phyloP scores from a whole-genome alignment of 2,888 invertebrate species.

The Cotesia congregata region DNA sequence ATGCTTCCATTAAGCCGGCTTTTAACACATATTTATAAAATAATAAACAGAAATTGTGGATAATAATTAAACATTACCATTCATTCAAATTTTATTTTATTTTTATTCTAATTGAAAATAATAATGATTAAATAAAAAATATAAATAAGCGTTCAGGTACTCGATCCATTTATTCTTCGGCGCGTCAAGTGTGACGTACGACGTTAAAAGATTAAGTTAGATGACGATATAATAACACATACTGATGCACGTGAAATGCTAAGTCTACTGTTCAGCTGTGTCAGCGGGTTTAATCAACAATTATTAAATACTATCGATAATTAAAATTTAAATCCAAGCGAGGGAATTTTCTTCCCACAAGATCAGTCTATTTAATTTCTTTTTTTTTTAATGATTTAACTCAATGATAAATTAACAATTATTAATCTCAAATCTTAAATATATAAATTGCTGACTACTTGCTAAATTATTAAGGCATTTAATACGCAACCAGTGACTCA shows the following conservation, averaged over 20 bases:
- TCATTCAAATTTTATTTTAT: background rate
- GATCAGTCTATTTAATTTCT: too few relatives aligned
- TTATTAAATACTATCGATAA: background rate
- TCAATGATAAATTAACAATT: too few relatives aligned
- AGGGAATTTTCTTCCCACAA: too few relatives aligned
- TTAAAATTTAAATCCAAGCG: background rate
- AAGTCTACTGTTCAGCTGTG: background rate
- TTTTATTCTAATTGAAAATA: background rate
- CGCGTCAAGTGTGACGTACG: background rate
- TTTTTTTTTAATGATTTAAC: too few relatives aligned
- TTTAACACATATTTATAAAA: background rate
- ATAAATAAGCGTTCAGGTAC: background rate
- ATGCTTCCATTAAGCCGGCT: background rate
- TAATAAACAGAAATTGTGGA: background rate
- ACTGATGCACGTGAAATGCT: background rate
- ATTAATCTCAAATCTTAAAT: too few relatives aligned
- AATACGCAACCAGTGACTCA: background rate
- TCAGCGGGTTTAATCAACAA: background rate
- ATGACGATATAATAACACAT: background rate
- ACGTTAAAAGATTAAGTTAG: background rate
- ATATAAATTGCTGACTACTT: too few relatives aligned
- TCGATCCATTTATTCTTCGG: background rate
- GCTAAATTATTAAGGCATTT: too few relatives aligned
- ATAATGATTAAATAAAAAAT: background rate
- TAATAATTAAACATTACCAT: background rate